phyloP scores from a whole-genome alignment of 2,888 invertebrate species.

The Diabrotica balteata region DNA sequence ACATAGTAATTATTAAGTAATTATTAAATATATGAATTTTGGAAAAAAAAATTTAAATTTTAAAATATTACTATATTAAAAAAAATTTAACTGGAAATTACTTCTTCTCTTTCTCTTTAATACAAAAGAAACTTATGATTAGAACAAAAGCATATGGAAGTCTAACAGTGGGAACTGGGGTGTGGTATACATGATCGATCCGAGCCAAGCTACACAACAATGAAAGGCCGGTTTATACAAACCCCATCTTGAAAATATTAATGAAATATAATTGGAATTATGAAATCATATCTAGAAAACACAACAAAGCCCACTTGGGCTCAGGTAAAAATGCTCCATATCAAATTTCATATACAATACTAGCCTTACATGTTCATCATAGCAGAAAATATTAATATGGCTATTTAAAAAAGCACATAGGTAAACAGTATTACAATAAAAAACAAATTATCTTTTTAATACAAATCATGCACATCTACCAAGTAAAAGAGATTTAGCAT shows the following conservation, averaged over 20 bases:
- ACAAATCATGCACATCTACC: conserved; percentile 34
- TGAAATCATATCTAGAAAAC: conserved; percentile 45
- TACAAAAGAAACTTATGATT: background rate
- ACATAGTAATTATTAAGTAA: too few relatives aligned
- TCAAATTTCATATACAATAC: conserved; percentile 39
- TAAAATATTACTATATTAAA: too few relatives aligned
- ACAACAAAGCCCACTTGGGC: conserved; percentile 33
- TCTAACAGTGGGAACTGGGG: conserved; percentile 20
- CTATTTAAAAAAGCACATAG: conserved; percentile 27
- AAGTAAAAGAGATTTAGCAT: conserved; percentile 21
- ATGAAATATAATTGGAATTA: conserved; percentile 38
- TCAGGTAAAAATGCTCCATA: conserved; percentile 41
- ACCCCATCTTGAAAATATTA: conserved; percentile 12
- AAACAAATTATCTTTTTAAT: conserved; percentile 26
- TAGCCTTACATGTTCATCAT: conserved; percentile 26
- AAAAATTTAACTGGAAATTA: too few relatives aligned
- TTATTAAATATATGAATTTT: too few relatives aligned
- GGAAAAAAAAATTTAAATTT: too few relatives aligned
- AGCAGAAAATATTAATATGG: conserved; percentile 33
- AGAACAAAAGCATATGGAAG: conserved; percentile 13
- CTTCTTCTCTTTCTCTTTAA: too few relatives aligned
- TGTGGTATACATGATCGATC: conserved; percentile 27
- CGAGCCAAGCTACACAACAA: conserved; percentile 28
- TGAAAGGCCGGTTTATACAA: conserved; percentile 13
- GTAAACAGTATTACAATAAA: conserved; percentile 31